Evolutionary conservation across 2,888 invertebrate species (phyloP).

Genomic region (Pammene fasciana): DNA sequence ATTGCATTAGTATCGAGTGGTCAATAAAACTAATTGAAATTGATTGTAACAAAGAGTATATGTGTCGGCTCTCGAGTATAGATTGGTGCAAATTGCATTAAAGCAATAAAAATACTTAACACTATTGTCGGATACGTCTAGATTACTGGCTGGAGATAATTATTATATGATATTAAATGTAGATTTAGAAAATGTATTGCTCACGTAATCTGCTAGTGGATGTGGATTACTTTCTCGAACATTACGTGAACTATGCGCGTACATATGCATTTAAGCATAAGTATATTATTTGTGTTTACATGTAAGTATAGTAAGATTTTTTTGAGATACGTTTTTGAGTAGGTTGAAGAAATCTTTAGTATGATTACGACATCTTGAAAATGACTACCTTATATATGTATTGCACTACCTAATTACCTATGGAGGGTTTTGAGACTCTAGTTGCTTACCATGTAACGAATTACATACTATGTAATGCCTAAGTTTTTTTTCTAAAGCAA

Average conservation of each 20-base stretch:
- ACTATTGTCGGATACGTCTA: conserved; percentile 18
- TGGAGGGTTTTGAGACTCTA: too few relatives aligned
- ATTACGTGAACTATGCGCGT: conserved; percentile 3
- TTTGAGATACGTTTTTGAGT: too few relatives aligned
- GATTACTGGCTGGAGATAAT: conserved; percentile 14
- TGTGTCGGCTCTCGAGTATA: conserved; percentile 18
- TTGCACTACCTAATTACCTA: too few relatives aligned
- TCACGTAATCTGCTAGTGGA: conserved; percentile 1
- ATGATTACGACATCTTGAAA: too few relatives aligned
- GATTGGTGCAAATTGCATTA: conserved; percentile 32
- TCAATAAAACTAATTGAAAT: conserved; percentile 38
- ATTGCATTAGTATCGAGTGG: conserved; percentile 27
- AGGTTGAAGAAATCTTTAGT: too few relatives aligned
- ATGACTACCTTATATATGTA: too few relatives aligned
- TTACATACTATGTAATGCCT: too few relatives aligned
- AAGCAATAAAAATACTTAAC: conserved; percentile 25
- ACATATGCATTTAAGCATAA: neutral
- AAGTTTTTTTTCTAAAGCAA: too few relatives aligned
- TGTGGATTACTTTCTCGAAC: conserved; percentile 18
- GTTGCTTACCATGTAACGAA: too few relatives aligned
- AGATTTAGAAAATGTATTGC: conserved; percentile 27
- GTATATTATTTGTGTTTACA: too few relatives aligned
- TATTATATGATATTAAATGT: conserved; percentile 14
- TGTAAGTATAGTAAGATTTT: too few relatives aligned
- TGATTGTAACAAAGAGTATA: conserved; percentile 23